Conservation (phyloP, 2,797 vertebrate species). For the Staurois parvus region DNA sequence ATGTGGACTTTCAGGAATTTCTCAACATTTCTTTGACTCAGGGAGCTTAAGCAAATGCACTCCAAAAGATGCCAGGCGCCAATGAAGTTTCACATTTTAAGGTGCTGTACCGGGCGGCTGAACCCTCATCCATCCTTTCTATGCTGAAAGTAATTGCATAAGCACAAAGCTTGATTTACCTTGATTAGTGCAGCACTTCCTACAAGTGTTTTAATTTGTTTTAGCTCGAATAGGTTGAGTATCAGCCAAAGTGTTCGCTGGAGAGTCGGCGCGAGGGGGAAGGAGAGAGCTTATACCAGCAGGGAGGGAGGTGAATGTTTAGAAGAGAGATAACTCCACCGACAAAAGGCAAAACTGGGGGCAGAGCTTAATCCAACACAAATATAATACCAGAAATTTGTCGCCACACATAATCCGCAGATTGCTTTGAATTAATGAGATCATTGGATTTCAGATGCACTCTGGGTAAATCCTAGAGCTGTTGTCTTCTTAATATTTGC, state of each 20-base stretch:
- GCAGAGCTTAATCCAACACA: background rate
- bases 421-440: slow-evolving; percentile 30
- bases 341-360: background rate
- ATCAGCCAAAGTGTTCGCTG: slow-evolving; percentile 24
- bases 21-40: background rate
- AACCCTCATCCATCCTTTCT: slow-evolving; percentile 6
- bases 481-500: background rate
- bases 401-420: slow-evolving; percentile 16
- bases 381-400: slow-evolving; percentile 29
- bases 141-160: slow-evolving; percentile 34
- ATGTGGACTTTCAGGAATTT: too few relatives aligned
- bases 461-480: slow-evolving; percentile 4
- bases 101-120: background rate
- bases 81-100: background rate
- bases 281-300: background rate
- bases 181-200: slow-evolving; percentile 46
- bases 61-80: background rate
- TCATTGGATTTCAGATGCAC: background rate
- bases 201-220: slow-evolving; percentile 49
- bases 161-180: slow-evolving; percentile 42
- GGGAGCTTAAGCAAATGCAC: background rate
- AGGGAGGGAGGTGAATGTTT: slow-evolving; percentile 1
- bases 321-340: background rate
- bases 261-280: background rate
- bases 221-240: slow-evolving; percentile 28